Base-by-base conservation (phyloP, 2,888 invertebrate genomes). In the Amphipoea oculea region DNA sequence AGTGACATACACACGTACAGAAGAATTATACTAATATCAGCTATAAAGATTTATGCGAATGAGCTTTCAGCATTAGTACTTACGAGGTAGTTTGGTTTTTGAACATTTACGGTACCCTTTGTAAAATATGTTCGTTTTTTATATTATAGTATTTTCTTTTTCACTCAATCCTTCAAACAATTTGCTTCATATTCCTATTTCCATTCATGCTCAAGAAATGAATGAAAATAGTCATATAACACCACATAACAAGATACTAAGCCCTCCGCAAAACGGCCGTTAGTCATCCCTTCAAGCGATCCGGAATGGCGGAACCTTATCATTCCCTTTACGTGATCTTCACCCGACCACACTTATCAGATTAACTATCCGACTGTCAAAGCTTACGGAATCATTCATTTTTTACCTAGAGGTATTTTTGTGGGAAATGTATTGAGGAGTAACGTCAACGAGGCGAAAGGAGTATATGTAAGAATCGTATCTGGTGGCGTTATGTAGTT, bases 211-310 rank as follows among this genome's bases (percentile, higher is more conserved):
- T 65, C n/a, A 67, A 48, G 48, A 12, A 17, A 51, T 68, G 57
- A 78, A 67, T 78, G 67, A 60, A 48, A 60, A 48, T 42, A 23
- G 11, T 42, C n/a, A n/a, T 63, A 65, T 71, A 65, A 63, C 63
- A 66, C 17, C 57, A 48, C 54, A 70, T 85, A 73, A 73, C 69
- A 67, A 45, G 71, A 62, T 70, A 74, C 73, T 77, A 73, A 78
- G 73, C 67, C 76, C 78, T 81, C 17, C 69, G 68, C 70, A 87
- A 79, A 84, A 76, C 77, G 75, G 65, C 70, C 77, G 83, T 81
- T 78, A 63, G 79, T 81, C 81, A 88, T 79, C 77, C 79, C 81
- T 76, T 72, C 68, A 85, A 86, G 69, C 60, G 87, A 78, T 80
- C 67, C 73, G 78, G 66, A 78, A 86, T 73, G 40, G n/a, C 54